A percentile compares a stretch with the other conserved stretches of the same genome.
Evolutionary conservation across 2,888 invertebrate genomes (phyloP).

Genomic region (Morinoia aosen): DNA sequence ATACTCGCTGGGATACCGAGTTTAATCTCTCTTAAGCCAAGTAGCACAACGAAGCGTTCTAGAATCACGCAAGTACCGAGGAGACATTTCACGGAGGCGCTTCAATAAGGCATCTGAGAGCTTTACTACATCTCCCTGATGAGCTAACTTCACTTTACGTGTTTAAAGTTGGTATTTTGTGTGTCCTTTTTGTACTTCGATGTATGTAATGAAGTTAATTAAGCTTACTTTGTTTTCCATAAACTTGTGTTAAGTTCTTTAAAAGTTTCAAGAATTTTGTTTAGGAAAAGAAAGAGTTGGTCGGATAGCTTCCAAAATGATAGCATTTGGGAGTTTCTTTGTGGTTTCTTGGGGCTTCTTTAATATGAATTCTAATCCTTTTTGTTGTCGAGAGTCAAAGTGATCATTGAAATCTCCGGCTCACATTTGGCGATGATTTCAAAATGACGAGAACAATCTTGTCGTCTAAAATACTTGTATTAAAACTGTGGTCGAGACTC

Average conservation of each 20-base stretch:
- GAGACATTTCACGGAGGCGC: background rate
- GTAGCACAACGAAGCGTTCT: background rate
- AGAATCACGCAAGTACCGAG: background rate
- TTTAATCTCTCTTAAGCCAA: background rate
- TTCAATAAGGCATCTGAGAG: background rate
- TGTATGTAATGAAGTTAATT: background rate
- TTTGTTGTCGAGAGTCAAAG: background rate
- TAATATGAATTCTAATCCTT: background rate
- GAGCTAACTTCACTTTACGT: background rate
- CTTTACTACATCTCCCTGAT: background rate
- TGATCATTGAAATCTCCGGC: background rate
- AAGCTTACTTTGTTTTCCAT: too few relatives aligned
- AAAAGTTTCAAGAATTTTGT: background rate
- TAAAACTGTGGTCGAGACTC: background rate
- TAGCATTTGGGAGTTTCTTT: background rate
- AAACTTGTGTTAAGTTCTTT: too few relatives aligned
- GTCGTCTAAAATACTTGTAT: background rate
- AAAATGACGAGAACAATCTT: background rate
- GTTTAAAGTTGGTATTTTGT: background rate
- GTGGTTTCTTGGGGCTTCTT: background rate
- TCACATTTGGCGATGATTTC: background rate
- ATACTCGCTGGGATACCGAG: too few relatives aligned
- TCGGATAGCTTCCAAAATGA: background rate
- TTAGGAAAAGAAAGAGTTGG: background rate
- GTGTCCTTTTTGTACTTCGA: background rate